Evolutionary conservation across 2,888 invertebrate species (phyloP), one percentile per base, ranked within the genome.

Genomic region (Ptilodon capucinus): DNA sequence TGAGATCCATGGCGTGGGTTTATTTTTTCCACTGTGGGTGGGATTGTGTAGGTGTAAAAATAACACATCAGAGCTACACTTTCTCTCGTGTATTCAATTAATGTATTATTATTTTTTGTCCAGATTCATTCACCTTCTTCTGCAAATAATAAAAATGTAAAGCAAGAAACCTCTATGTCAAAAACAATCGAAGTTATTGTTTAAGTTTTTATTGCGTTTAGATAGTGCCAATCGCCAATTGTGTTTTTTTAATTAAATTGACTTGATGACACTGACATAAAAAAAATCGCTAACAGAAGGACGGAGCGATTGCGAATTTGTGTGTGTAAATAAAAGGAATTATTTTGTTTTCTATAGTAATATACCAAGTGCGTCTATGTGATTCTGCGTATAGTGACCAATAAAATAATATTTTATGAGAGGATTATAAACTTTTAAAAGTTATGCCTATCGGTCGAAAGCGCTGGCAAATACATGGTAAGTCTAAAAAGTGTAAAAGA

Each of bases 381-480:
- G n/a, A 28, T n/a, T n/a, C 11, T n/a, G 28, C n/a, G 11, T 28
- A 28, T 28, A 11, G 28, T 28, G 11, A n/a, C n/a, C 28, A 28
- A n/a, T 11, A n/a, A 28, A n/a, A 4, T 28, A 28, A 28, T 28
- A 28, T 28, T 28, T 28, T 4, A 28, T 28, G 28, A n/a, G n/a
- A 28, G n/a, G 28, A 28, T 28, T 28, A 8, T 28, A 8, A 28
- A n/a, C 1, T 1, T 2, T n/a, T 32, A 2, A 14, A 49, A 72
- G 79, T 71, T 64, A 86, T 86, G 87, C 92, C 93, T 75, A 92
- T 94, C 79, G 94, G 94, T 62, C 89, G 95, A 74, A 95, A 95
- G 86, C 94, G 95, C 73, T 95, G 95, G 95, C 94, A 94, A 74
- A 84, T 95, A 67, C 94, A 94, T 87, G 95, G 95, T 95, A 93